Evolutionary conservation across 2,888 invertebrate species (phyloP), one percentile per base, ranked within the genome.

Genomic region (Ophion costatus): DNA sequence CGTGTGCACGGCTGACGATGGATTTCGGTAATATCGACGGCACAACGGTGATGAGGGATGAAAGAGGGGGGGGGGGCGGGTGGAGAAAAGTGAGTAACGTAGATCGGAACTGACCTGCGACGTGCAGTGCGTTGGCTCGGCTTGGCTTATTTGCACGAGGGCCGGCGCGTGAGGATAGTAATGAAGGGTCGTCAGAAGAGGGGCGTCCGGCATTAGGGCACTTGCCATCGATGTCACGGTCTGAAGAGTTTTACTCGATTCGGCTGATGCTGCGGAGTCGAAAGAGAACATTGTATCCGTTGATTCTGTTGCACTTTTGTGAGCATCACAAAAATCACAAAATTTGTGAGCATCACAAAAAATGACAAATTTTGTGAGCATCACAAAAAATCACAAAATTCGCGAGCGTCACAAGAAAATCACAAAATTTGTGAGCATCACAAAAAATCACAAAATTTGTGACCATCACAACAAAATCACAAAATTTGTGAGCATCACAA

Each of bases 91-190:
- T 38, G 3, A 33, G 38, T 42, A 17, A 22, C 10, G 77, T 29
- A 33, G 11, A 67, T 38, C 24, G 14, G 7, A 22, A 84, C 89
- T 86, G 88, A 93, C 93, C 92, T 93, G 93, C 45, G 92, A 92
- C 80, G 91, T 91, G 84, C 93, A 92, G 69, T 93, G 92, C 42
- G 92, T 89, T 61, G 92, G 91, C 85, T 93, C 93, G 11, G 93
- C 87, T 82, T 92, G 93, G 85, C 90, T 92, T 86, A 93, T 93
- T 85, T 93, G 93, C 17, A 93, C 91, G 82, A 93, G 85, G 51
- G 93, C 91, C 33, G 93, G 92, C 33, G 93, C 90, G 67, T 92
- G 93, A n/a, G 93, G 93, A 79, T 93, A 93, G 81, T 93, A 93
- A 81, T 93, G 93, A 22, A 93, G 86, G n/a, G 93, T 92, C 59